These are phyloP conservation scores for Xiphophorus hellerii DNA, from an alignment of 2,113 vertebrate genomes.

Conservation along the genomic window DNA sequence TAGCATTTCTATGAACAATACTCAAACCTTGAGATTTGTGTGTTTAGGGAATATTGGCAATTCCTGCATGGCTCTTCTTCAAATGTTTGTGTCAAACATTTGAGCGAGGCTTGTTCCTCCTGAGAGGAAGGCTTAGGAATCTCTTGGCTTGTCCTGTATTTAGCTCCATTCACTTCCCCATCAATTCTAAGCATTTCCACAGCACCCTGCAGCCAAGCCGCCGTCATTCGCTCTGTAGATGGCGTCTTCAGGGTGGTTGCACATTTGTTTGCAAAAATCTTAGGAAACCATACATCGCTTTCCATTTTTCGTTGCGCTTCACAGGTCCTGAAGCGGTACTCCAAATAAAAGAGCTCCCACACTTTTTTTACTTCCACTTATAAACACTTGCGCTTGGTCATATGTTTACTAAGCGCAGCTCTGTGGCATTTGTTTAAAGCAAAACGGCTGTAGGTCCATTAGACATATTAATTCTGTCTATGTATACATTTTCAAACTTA, in stretches of 20 bases:
- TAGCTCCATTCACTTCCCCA: background rate
- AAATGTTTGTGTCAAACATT: conserved; percentile 64
- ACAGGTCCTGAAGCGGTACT: background rate
- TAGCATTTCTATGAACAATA: background rate
- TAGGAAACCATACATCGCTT: background rate
- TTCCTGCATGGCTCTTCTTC: conserved; percentile 38
- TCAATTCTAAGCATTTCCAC: background rate
- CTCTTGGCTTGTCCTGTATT: too few relatives aligned
- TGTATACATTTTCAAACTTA: conserved; percentile 1
- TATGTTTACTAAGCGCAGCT: conserved; percentile 27
- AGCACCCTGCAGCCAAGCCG: too few relatives aligned
- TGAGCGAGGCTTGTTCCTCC: conserved; percentile 1
- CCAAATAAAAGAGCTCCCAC: background rate
- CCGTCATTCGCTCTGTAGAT: background rate
- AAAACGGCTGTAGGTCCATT: conserved; percentile 54
- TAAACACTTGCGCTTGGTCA: conserved; percentile 52
- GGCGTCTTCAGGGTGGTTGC: background rate
- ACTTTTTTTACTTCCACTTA: conserved; percentile 3
- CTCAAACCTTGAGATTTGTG: background rate
- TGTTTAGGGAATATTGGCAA: conserved; percentile 57
- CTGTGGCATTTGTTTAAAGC: conserved; percentile 67
- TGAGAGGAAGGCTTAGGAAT: background rate
- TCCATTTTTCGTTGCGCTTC: background rate
- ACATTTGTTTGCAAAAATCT: background rate
- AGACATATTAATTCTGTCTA: background rate